phyloP scores from a whole-genome alignment of 2,113 vertebrate species.

The Seriola dumerili region DNA sequence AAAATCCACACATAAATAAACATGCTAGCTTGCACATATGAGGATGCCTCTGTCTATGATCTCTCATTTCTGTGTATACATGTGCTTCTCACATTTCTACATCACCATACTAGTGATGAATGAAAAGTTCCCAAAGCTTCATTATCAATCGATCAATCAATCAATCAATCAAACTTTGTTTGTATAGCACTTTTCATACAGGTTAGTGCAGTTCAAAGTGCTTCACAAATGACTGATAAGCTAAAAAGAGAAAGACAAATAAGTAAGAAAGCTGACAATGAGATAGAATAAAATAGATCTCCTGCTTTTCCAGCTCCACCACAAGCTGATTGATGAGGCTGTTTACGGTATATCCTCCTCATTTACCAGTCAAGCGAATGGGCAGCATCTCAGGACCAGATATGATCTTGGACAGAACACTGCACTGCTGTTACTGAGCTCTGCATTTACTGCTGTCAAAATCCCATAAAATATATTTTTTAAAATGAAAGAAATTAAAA shows the following conservation, averaged over 20 bases:
- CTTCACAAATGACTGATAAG: too few species aligned
- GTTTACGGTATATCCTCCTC: slow-evolving; percentile 43
- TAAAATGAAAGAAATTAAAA: not conserved
- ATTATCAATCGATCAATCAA: not conserved
- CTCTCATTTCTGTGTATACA: not conserved
- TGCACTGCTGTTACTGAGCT: not conserved
- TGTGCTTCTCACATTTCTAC: not conserved
- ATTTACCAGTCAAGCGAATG: slow-evolving; percentile 44
- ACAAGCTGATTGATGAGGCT: slow-evolving; percentile 39
- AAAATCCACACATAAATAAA: not conserved
- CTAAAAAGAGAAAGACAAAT: too few species aligned
- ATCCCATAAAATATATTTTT: not conserved
- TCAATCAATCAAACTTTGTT: too few species aligned
- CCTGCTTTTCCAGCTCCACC: not conserved
- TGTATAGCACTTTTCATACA: too few species aligned
- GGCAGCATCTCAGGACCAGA: slow-evolving; percentile 7
- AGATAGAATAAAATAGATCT: too few species aligned
- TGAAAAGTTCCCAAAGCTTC: slow-evolving; percentile 12
- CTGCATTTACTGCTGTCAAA: slow-evolving; percentile 17
- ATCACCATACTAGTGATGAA: slow-evolving; percentile 3
- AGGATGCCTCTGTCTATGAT: not conserved
- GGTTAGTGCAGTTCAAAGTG: too few species aligned
- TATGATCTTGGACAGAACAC: slow-evolving; percentile 17
- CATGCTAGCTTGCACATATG: not conserved
- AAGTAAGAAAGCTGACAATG: too few species aligned